Evolutionary conservation across 2,888 invertebrate species (phyloP).

Genomic region (Lottia scabra): DNA sequence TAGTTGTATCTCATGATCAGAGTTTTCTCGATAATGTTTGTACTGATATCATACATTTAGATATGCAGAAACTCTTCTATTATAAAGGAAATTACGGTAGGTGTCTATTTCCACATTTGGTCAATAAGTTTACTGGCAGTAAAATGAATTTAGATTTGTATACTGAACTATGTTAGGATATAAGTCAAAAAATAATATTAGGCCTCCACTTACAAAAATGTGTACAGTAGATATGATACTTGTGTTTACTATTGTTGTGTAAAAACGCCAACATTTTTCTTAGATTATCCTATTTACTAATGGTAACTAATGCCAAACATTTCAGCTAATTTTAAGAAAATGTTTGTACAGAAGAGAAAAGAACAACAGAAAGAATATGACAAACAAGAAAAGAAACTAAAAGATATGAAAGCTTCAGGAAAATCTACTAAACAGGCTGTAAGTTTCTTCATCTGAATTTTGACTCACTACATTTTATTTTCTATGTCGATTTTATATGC

Average conservation of each 20-base stretch:
- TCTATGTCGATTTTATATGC: too few relatives aligned
- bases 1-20: constrained; percentile 99
- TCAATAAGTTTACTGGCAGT: too few relatives aligned
- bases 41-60: constrained; percentile 97
- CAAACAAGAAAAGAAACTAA: constrained; percentile 96
- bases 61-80: constrained; percentile 92
- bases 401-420: constrained; percentile 93
- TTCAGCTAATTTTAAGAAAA: constrained; percentile 87
- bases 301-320: constrained; percentile 3
- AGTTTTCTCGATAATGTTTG: constrained; percentile 99
- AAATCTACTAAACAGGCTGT: constrained; percentile 93
- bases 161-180: too few relatives aligned
- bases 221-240: too few relatives aligned
- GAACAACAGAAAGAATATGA: constrained; percentile 98
- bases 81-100: constrained; percentile 83
- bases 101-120: not conserved
- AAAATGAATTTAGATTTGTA: too few relatives aligned
- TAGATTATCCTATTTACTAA: too few relatives aligned
- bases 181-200: too few relatives aligned
- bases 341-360: constrained; percentile 94
- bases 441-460: constrained; percentile 30
- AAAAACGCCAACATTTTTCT: too few relatives aligned
- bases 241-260: too few relatives aligned
- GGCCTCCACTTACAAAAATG: too few relatives aligned
- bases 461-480: too few relatives aligned